Evolutionary conservation across 2,888 invertebrate species (phyloP).

Genomic region (Drosophila mayaguana): DNA sequence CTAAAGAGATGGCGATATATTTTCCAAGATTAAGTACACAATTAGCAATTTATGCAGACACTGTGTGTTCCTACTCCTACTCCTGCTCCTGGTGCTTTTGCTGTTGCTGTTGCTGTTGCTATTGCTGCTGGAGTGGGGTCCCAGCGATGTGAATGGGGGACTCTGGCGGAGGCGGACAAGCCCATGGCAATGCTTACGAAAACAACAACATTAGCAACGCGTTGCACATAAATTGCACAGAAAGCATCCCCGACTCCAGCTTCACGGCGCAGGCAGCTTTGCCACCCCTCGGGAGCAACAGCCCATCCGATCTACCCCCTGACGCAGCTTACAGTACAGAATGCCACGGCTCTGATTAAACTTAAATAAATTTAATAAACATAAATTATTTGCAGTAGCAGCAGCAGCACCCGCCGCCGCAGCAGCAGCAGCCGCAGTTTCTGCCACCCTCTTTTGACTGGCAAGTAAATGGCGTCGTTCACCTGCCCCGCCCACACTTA

Average conservation of each 20-base stretch:
- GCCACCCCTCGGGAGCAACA: constrained; percentile 31
- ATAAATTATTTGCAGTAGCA: constrained; percentile 82
- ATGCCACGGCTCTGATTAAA: constrained; percentile 82
- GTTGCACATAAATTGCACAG: constrained; percentile 76
- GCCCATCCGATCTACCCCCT: constrained; percentile 20
- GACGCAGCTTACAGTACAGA: constrained; percentile 26
- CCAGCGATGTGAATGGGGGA: constrained; percentile 50
- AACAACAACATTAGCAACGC: constrained; percentile 71
- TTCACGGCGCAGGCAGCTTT: constrained; percentile 5
- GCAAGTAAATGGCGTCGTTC: constrained; percentile 64
- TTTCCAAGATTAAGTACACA: constrained; percentile 78
- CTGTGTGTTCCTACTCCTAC: constrained; percentile 18
- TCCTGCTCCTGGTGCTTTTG: constrained; percentile 28
- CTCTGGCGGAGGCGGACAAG: constrained; percentile 6
- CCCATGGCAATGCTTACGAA: constrained; percentile 37
- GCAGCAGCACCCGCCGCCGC: constrained; percentile 22
- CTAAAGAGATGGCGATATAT: constrained; percentile 61
- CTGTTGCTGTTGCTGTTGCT: constrained; percentile 31
- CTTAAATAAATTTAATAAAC: constrained; percentile 85
- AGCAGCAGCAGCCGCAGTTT: constrained; percentile 16
- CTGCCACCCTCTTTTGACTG: constrained; percentile 53
- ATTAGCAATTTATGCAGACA: constrained; percentile 71
- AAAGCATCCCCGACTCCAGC: constrained; percentile 58
- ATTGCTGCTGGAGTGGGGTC: constrained; percentile 22
- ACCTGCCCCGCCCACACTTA: constrained; percentile 58